Evolutionary conservation across 1,140 invertebrate species (phyloP), one percentile per base, ranked within the genome.

Genomic region (Zaprionus tsacasi): DNA sequence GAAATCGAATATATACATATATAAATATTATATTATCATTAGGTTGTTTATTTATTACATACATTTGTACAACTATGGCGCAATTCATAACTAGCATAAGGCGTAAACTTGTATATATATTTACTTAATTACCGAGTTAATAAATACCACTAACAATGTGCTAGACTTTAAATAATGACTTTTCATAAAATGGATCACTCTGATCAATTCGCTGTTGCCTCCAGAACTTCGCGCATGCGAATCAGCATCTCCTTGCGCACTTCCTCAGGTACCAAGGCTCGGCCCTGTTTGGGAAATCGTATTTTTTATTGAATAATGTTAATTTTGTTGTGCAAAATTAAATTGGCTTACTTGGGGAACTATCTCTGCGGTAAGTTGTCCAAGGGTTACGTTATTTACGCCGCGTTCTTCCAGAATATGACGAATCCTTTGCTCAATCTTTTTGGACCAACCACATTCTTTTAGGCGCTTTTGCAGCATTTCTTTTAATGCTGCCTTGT

Each of bases 371-470:
- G 98, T 94, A 38, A 99, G 89, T 71, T 95, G 95, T 77, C 98
- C 97, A 55, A 97, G 95, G 35, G 95, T 97, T 7, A 98, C 93
- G 79, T 96, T 96, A 63, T 94, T 36, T 8, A 57, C 94, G n/a
- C 96, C 96, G 40, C 94, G 94, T 93, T 97, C 95, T 80, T 96
- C 95, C 2, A 98, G 95, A 38, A 95, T 94, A 76, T 97, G 95
- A 79, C 97, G 95, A 83, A 97, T 97, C 38, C 96, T 94, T 74
- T 96, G 93, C 92, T 96, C 95, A 0, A 98, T 95, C 93, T 98
- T 95, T 91, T 98, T 96, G 79, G 95, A 94, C 97, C 97, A 98
- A 3, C 97, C 97, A 93, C 97, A 98, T 92, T 98, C 97, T 30
- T 96, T 95, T 21, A 98, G 93, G 56, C 97, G 93, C 52, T 95